A percentile compares a stretch with the other conserved stretches of the same genome.
Evolutionary conservation across 2,113 vertebrate species (phyloP).

Genomic region (Azemiops feae): DNA sequence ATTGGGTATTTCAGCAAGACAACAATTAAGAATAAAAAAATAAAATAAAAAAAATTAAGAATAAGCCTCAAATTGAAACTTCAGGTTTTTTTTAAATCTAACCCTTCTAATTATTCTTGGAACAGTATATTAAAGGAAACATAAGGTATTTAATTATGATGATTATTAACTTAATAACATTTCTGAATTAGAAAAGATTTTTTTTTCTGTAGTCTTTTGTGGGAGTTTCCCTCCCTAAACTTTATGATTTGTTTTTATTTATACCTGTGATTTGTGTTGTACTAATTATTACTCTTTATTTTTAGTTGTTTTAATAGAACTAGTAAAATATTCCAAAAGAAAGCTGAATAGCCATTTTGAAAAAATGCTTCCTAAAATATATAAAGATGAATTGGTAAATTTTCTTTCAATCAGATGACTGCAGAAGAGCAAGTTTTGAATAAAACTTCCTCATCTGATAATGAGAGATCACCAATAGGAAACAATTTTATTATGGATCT

Average conservation of each 20-base stretch:
- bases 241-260: neutral
- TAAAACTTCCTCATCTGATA: constrained; percentile 22
- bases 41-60: neutral
- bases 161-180: neutral
- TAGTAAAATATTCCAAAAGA: neutral
- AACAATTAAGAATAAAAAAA: neutral
- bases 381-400: constrained; percentile 37
- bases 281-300: neutral
- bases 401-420: constrained; percentile 51
- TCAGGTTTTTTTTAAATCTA: neutral
- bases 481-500: constrained; percentile 77
- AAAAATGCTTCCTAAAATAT: neutral
- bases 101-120: neutral
- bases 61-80: neutral
- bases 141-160: neutral
- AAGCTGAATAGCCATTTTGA: neutral
- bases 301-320: neutral
- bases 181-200: neutral
- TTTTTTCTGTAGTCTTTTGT: neutral
- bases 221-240: neutral
- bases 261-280: neutral
- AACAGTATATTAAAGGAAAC: neutral
- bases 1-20: neutral
- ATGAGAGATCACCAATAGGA: constrained; percentile 41
- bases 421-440: constrained; percentile 42